Conservation (phyloP, 2,888 invertebrate species). For the Agonopterix arenella region DNA sequence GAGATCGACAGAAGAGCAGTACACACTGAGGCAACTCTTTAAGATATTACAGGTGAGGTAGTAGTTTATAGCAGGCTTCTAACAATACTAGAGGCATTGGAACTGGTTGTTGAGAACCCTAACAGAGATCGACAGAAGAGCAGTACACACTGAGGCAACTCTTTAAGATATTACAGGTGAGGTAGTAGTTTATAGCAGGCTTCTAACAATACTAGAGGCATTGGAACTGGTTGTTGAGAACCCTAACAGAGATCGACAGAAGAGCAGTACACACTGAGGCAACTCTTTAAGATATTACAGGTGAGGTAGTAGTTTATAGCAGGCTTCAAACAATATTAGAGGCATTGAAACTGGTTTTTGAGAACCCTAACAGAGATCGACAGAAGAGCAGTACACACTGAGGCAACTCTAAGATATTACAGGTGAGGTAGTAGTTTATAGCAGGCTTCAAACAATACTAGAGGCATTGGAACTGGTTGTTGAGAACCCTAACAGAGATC, state of each 20-base stretch:
- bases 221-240: conserved; percentile 91
- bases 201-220: conserved; percentile 95
- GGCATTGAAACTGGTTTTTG: conserved; percentile 92
- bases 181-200: conserved; percentile 94
- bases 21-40: conserved; percentile 96
- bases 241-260: conserved; percentile 96
- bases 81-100: conserved; percentile 96
- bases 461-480: conserved; percentile 95
- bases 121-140: conserved; percentile 97
- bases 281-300: conserved; percentile 91
- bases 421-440: conserved; percentile 93
- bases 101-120: conserved; percentile 90
- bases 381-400: too few relatives aligned
- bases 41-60: too few relatives aligned
- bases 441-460: conserved; percentile 94
- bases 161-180: conserved; percentile 90
- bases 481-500: conserved; percentile 92
- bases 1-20: conserved; percentile 99
- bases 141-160: conserved; percentile 97
- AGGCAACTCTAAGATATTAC: too few relatives aligned
- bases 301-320: conserved; percentile 91
- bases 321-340: conserved; percentile 94
- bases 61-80: conserved; percentile 96
- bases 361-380: conserved; percentile 93
- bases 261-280: too few relatives aligned